A percentile compares a stretch with the other conserved stretches of the same genome.
These are phyloP conservation scores for Pemphredon lugubris DNA, from an alignment of 2,888 invertebrate genomes.

Conservation along the genomic window DNA sequence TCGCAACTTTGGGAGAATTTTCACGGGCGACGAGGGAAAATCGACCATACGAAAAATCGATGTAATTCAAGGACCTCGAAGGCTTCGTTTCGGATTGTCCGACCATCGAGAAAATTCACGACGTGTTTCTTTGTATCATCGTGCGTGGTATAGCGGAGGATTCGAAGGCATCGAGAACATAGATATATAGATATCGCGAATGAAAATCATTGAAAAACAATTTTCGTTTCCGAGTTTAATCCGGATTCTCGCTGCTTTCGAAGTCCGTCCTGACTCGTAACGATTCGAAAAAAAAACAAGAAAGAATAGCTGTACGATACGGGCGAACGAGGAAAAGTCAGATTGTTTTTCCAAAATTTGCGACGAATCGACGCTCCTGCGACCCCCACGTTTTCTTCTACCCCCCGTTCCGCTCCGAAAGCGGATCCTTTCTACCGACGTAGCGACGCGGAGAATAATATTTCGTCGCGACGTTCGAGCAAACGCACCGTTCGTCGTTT, in stretches of 20 bases:
- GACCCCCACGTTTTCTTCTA: constrained; percentile 31
- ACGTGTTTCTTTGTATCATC: background rate
- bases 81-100: background rate
- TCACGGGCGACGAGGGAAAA: constrained; percentile 22
- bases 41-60: background rate
- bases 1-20: constrained; percentile 42
- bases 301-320: background rate
- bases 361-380: constrained; percentile 39
- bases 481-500: too few relatives aligned
- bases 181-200: constrained; percentile 18
- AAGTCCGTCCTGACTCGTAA: background rate
- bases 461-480: background rate
- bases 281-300: background rate
- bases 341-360: constrained; percentile 20
- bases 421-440: constrained; percentile 5
- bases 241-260: constrained; percentile 4
- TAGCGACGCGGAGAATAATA: background rate
- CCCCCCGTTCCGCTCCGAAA: background rate
- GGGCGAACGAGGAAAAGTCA: background rate
- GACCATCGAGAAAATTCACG: constrained; percentile 2
- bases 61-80: background rate
- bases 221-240: background rate
- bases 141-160: background rate
- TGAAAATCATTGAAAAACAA: background rate
- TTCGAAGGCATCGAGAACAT: constrained; percentile 11